Base-by-base conservation (phyloP, 2,888 invertebrate species). In the Rhagonycha fulva region DNA sequence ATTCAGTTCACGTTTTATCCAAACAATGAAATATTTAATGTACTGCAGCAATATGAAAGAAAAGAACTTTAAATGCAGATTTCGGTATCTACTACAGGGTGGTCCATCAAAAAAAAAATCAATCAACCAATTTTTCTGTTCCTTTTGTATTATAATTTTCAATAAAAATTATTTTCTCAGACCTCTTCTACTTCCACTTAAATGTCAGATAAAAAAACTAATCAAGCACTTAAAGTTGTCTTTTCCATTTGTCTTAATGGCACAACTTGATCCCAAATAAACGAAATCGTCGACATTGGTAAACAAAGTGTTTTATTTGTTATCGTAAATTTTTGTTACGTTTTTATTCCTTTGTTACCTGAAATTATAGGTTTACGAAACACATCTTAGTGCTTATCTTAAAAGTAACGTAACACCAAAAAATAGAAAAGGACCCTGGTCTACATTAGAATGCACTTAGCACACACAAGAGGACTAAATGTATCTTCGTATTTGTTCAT, bases 361-460 rank as follows among this genome's bases (percentile, higher is more conserved):
- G 47, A 47, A 47, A 47, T 47, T 47, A 47, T 47, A 47, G 47
- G 47, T 47, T 47, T 47, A 47, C 47, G 47, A 47, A 47, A n/a
- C 47, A 47, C 47, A 47, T 47, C 47, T 47, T 47, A 47, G 47
- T 79, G 81, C 82, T 82, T 82, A 82, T 82, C 81, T 82, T 47
- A 47, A 47, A 47, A 47, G 47, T n/a, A 47, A 47, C 47, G n/a
- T n/a, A 47, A 47, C 47, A 47, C 47, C 47, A 47, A 47, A 47
- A 47, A 47, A 47, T 82, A 79, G 81, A 81, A 82, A 82, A 84
- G 81, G 83, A 82, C 82, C 82, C 81, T 82, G 82, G 81, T 78
- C 82, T 80, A 86, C 86, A 86, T 85, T 85, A 85, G 85, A 86
- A 86, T 83, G 85, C 86, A 85, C 86, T 86, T 85, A 86, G 84